These are phyloP conservation scores for Acleris sparsana DNA, from an alignment of 2,888 invertebrate species.

Conservation along the genomic window DNA sequence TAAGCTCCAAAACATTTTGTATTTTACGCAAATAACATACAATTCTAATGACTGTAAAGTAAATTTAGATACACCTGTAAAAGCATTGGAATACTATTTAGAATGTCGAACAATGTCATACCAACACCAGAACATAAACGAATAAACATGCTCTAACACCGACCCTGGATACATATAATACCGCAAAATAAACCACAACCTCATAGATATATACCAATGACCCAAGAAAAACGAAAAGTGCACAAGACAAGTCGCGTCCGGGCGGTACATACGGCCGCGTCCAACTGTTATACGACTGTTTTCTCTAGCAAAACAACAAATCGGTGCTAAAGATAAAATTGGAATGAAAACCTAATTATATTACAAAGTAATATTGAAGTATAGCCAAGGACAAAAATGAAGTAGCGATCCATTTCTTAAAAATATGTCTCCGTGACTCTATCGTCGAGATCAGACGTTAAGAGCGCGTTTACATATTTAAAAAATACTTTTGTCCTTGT, in stretches of 20 bases:
- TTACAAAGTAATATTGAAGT: slow-evolving; percentile 12
- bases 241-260: slow-evolving; percentile 24
- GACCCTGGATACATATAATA: slow-evolving; percentile 40
- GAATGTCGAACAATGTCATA: slow-evolving; percentile 71
- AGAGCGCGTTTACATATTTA: too few relatives aligned
- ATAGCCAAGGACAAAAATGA: not conserved
- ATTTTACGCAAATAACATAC: slow-evolving; percentile 63
- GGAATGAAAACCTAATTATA: slow-evolving; percentile 10
- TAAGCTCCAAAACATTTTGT: slow-evolving; percentile 60
- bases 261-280: not conserved
- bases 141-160: slow-evolving; percentile 57
- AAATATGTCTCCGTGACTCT: too few relatives aligned
- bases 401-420: not conserved
- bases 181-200: slow-evolving; percentile 61
- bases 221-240: slow-evolving; percentile 37
- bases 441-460: too few relatives aligned
- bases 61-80: slow-evolving; percentile 15
- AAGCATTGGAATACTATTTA: slow-evolving; percentile 27
- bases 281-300: slow-evolving; percentile 8
- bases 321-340: slow-evolving; percentile 15
- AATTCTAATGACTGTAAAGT: slow-evolving; percentile 36
- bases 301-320: slow-evolving; percentile 7
- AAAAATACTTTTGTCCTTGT: too few relatives aligned
- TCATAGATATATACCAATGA: slow-evolving; percentile 41
- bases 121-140: slow-evolving; percentile 69